These are phyloP conservation scores for Eciton burchellii DNA, from an alignment of 1,140 invertebrate genomes.

Conservation along the genomic window DNA sequence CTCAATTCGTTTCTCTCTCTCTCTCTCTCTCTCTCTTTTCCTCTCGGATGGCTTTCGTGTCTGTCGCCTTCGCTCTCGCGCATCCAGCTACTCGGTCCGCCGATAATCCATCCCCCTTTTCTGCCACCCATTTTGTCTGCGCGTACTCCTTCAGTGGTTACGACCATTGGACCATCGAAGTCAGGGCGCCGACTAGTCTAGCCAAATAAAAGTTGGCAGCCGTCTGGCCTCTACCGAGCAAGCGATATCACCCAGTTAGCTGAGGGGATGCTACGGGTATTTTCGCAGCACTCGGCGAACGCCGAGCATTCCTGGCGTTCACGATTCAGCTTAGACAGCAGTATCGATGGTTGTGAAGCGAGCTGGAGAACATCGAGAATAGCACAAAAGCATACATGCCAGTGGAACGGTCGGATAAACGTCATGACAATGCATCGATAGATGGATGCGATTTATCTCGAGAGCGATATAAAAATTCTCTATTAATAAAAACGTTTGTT, in stretches of 20 bases:
- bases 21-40: not conserved
- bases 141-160: slow-evolving; percentile 49
- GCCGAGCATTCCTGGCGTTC: not conserved
- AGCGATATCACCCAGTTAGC: not conserved
- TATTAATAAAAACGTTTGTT: not conserved
- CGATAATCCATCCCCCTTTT: slow-evolving; percentile 9
- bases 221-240: slow-evolving; percentile 42
- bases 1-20: slow-evolving; percentile 4
- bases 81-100: slow-evolving; percentile 34
- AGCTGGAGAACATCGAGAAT: not conserved
- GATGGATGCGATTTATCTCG: not conserved
- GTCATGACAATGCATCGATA: not conserved
- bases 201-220: slow-evolving; percentile 76
- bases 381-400: not conserved
- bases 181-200: slow-evolving; percentile 72
- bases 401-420: not conserved
- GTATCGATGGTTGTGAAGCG: not conserved
- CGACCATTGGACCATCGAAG: slow-evolving; percentile 68
- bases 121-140: slow-evolving; percentile 39
- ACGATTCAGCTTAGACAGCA: not conserved
- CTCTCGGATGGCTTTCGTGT: not conserved
- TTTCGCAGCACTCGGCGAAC: not conserved
- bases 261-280: not conserved
- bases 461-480: not conserved
- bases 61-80: not conserved